phyloP scores from a whole-genome alignment of 2,888 invertebrate species.

The Ectropis crepuscularia region DNA sequence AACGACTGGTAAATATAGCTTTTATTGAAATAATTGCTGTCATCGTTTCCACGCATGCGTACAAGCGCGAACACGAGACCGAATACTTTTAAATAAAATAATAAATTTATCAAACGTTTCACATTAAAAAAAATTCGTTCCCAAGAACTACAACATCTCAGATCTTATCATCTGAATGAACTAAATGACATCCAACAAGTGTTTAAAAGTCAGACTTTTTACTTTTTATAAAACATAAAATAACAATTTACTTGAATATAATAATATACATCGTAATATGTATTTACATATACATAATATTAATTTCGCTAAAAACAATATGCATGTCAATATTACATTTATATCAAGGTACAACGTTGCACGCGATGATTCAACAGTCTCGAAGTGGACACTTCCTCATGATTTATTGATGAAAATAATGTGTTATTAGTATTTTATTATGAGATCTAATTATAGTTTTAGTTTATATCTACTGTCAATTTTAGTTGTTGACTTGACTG shows the following conservation, averaged over 20 bases:
- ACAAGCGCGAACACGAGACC: background rate
- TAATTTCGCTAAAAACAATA: conserved; percentile 65
- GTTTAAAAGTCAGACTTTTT: conserved; percentile 83
- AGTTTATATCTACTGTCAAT: too few species aligned
- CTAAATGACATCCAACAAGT: conserved; percentile 75
- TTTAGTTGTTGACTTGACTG: too few species aligned
- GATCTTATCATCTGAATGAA: conserved; percentile 73
- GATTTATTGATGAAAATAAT: background rate
- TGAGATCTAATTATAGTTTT: too few species aligned
- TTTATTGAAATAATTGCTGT: background rate
- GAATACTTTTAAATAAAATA: conserved; percentile 1
- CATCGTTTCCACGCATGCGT: background rate
- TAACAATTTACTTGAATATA: conserved; percentile 80
- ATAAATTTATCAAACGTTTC: background rate
- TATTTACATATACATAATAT: conserved; percentile 83
- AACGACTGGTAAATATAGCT: background rate
- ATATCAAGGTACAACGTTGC: conserved; percentile 70
- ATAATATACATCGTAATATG: conserved; percentile 81
- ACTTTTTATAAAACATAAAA: conserved; percentile 76
- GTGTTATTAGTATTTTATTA: background rate
- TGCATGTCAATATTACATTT: conserved; percentile 78
- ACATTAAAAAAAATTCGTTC: conserved; percentile 44
- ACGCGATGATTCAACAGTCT: conserved; percentile 43
- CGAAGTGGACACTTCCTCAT: conserved; percentile 38
- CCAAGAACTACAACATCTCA: conserved; percentile 72